A percentile compares a stretch with the other conserved stretches of the same genome.
Conservation (phyloP, 2,888 invertebrate genomes). For the Allolobophora icterica region DNA sequence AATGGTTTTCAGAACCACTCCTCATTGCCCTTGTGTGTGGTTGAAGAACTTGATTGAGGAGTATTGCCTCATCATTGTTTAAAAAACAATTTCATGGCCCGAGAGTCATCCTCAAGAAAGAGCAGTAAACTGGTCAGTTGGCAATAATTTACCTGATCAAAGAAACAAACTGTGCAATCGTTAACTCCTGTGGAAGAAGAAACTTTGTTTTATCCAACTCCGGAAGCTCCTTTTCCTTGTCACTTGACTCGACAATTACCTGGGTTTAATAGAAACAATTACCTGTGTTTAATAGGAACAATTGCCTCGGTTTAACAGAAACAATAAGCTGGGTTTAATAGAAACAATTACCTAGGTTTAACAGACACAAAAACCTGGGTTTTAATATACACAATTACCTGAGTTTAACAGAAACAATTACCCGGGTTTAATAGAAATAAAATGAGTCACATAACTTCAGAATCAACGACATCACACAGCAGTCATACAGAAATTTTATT, state of each 20-base stretch:
- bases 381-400: background rate
- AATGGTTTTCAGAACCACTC: no score
- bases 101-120: background rate
- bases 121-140: background rate
- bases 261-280: slow-evolving; percentile 61
- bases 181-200: slow-evolving; percentile 85
- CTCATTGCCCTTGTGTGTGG: no score
- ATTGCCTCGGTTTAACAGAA: background rate
- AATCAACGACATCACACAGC: no score
- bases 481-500: no score
- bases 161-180: slow-evolving; percentile 85
- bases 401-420: slow-evolving; percentile 72
- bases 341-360: background rate
- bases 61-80: no score
- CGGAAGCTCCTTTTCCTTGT: slow-evolving; percentile 79
- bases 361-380: background rate
- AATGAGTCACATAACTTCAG: no score
- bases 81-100: background rate
- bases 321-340: slow-evolving; percentile 75
- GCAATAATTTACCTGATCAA: slow-evolving; percentile 75
- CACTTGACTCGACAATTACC: slow-evolving; percentile 83
- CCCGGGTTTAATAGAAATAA: slow-evolving; percentile 66
- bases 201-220: slow-evolving; percentile 83
- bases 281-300: background rate
- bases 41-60: no score